Conservation (phyloP, 2,888 invertebrate genomes). For the Acanthosoma haemorrhoidale region DNA sequence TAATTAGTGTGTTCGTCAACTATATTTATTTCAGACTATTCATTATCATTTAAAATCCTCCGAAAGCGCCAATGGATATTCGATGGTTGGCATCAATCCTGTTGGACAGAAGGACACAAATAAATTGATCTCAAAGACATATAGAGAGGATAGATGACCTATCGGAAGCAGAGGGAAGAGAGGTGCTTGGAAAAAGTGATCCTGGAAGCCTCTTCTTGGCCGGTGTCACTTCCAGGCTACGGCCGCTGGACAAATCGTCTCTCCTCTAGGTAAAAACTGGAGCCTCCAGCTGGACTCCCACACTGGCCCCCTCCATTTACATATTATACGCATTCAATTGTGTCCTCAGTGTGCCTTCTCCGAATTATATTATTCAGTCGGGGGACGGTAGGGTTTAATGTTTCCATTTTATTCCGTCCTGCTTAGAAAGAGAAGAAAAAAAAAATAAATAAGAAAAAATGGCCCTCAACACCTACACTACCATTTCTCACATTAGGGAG, state of each 20-base stretch:
- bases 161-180: not conserved
- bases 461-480: not conserved
- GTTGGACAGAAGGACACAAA: not conserved
- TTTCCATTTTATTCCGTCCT: not conserved
- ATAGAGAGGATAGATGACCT: not conserved
- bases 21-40: too few relatives aligned
- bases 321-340: constrained; percentile 10
- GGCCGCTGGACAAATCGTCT: not conserved
- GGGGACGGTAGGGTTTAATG: constrained; percentile 2
- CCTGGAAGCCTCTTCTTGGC: not conserved
- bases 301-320: not conserved
- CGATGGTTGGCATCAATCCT: too few relatives aligned
- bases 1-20: too few relatives aligned
- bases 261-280: not conserved
- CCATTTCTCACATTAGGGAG: not conserved
- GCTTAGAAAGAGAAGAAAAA: too few relatives aligned
- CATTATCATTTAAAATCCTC: too few relatives aligned
- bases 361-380: not conserved
- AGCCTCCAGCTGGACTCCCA: not conserved
- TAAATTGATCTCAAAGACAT: constrained; percentile 2
- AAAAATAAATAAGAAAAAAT: not conserved
- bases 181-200: not conserved
- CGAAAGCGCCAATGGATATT: too few relatives aligned
- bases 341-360: not conserved
- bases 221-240: not conserved